Conservation (phyloP, 2,797 vertebrate species). For the Pseudomugil gertrudae region DNA sequence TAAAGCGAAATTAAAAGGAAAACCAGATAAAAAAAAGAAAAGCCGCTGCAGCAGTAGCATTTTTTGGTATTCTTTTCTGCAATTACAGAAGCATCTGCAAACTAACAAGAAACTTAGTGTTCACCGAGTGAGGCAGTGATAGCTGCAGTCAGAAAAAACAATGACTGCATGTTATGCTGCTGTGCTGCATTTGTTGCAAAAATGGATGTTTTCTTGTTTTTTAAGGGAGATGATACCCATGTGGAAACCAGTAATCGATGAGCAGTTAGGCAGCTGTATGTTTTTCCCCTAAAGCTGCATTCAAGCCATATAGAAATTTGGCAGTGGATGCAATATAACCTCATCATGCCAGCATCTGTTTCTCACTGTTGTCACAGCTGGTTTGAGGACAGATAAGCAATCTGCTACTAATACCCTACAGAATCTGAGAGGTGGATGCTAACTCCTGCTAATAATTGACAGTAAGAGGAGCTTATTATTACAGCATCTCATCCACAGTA, state of each 20-base stretch:
- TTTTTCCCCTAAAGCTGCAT: constrained; percentile 4
- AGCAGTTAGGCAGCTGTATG: constrained; percentile 13
- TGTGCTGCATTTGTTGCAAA: constrained; percentile 13
- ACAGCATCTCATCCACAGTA: background rate
- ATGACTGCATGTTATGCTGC: constrained; percentile 6
- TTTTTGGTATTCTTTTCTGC: constrained; percentile 7
- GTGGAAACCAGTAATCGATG: constrained; percentile 9
- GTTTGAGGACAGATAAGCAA: constrained; percentile 3
- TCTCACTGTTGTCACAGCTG: constrained; percentile 25
- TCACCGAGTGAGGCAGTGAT: constrained; percentile 15
- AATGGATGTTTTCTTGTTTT: background rate
- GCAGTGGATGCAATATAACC: constrained; percentile 1
- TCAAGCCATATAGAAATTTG: constrained; percentile 12
- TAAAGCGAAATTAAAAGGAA: constrained; percentile 13
- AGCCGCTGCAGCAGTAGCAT: constrained; percentile 5
- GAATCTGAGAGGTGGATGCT: background rate
- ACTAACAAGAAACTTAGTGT: constrained; percentile 36
- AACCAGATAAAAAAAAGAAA: constrained; percentile 12
- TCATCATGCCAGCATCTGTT: constrained; percentile 1
- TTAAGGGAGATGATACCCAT: background rate
- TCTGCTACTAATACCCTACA: constrained; percentile 19
- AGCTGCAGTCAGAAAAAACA: constrained; percentile 18
- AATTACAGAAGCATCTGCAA: constrained; percentile 46
- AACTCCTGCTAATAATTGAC: background rate
- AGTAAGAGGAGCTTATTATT: background rate